These are phyloP conservation scores for Choloepus didactylus DNA, from an alignment of 2,797 vertebrate genomes.

Conservation along the genomic window DNA sequence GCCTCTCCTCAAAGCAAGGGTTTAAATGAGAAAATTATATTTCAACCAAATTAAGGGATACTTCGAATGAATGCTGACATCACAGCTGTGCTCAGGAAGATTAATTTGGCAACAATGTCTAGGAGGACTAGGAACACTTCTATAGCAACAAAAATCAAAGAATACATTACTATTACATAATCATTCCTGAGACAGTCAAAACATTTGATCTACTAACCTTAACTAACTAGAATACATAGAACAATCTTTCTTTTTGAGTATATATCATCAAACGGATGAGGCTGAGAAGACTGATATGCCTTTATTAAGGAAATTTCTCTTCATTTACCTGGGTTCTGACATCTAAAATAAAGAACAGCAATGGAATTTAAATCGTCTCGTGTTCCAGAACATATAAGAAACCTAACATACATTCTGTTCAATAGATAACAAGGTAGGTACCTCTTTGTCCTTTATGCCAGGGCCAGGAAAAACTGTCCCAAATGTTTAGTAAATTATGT, in stretches of 20 bases:
- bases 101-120: neutral
- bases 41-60: neutral
- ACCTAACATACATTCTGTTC: neutral
- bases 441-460: slow-evolving; percentile 2
- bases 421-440: neutral
- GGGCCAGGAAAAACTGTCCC: slow-evolving; percentile 57
- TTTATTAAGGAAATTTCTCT: slow-evolving; percentile 20
- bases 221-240: neutral
- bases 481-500: slow-evolving; percentile 60
- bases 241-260: neutral
- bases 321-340: slow-evolving; percentile 5
- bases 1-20: neutral
- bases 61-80: neutral
- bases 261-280: slow-evolving; percentile 13
- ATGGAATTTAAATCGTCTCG: slow-evolving; percentile 2
- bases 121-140: neutral
- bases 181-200: slow-evolving; percentile 6
- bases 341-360: slow-evolving; percentile 48
- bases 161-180: neutral
- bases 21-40: slow-evolving; percentile 37
- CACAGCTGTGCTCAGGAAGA: neutral
- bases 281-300: neutral
- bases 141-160: slow-evolving; percentile 34
- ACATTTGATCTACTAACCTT: neutral
- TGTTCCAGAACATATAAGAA: neutral